Evolutionary conservation across 2,888 invertebrate genomes (phyloP), one percentile per base, ranked within the genome.

Genomic region (Camptogramma bilineatum): DNA sequence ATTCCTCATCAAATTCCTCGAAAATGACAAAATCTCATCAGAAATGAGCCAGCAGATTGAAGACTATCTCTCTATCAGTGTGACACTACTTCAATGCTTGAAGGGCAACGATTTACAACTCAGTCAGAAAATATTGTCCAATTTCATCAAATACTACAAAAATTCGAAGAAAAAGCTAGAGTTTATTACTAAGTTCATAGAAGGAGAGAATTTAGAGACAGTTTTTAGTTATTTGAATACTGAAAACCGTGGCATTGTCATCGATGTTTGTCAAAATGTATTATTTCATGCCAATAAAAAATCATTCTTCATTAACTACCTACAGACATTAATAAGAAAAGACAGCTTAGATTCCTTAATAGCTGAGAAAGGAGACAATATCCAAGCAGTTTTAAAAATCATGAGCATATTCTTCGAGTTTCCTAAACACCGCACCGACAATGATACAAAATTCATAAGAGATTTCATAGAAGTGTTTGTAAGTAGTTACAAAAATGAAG

Each of bases 331-430:
- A 17, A 85, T 93, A 17, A 75, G 86, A 17, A 90, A 88, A 73
- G 88, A 90, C 21, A 90, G 85, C 68, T 80, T 91, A 24, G 82
- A 87, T 67, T 80, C 85, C 5, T 69, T 93, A 7, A 84, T 91
- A 0, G 78, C 85, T 1, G 89, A 93, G 69, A 93, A 88, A 66
- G 91, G 91, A 0, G 93, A 93, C 47, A 90, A 88, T 44, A 88
- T 93, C 56, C 89, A 90, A 70, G 87, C 89, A 0, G 89, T 93
- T 0, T 73, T 93, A 1, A 92, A 90, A 83, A 86, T 92, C 5
- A 88, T 93, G 88, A 84, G 81, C 64, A 68, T 82, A 0, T 86
- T 92, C 61, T 88, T 92, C 52, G 85, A 86, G 46, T 90, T 86
- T 48, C 85, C 89, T 0, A 84, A 83, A 60, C 81, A 82, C 21